These are phyloP conservation scores for Arion vulgaris DNA, from an alignment of 1,140 invertebrate species.

Conservation along the genomic window DNA sequence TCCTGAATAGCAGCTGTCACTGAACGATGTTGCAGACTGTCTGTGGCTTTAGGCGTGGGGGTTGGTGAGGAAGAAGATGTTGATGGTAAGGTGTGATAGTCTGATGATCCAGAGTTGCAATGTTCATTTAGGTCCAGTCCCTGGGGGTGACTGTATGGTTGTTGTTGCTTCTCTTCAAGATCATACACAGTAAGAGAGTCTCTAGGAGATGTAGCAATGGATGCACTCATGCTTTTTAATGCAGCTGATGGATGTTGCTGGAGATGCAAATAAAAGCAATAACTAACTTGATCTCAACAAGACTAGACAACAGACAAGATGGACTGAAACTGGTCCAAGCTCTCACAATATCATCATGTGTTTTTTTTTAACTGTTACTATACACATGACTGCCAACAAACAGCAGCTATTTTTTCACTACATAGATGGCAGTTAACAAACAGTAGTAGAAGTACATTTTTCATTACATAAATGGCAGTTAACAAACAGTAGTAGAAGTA, in stretches of 20 bases:
- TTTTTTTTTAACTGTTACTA: no score
- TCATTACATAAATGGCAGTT: no score
- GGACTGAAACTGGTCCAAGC: no score
- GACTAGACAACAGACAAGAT: no score
- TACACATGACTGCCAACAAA: no score
- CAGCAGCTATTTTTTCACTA: no score
- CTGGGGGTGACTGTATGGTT: not conserved
- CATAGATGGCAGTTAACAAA: no score
- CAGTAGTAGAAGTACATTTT: no score
- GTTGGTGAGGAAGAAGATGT: not conserved
- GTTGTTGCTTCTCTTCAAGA: not conserved
- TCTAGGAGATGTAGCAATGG: not conserved
- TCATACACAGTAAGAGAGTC: not conserved
- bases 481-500: no score
- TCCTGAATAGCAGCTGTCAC: not conserved
- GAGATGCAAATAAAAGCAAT: not conserved
- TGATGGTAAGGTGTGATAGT: not conserved
- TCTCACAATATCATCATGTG: no score
- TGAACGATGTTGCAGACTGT: not conserved
- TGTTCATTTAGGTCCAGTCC: not conserved
- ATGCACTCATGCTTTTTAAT: not conserved
- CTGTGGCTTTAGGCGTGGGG: not conserved
- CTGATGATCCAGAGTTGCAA: not conserved
- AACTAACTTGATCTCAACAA: no score
- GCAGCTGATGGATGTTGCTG: not conserved